A percentile compares a stretch with the other conserved stretches of the same genome.
These are phyloP conservation scores for Steatornis caripensis DNA, from an alignment of 2,113 vertebrate species.

Conservation along the genomic window DNA sequence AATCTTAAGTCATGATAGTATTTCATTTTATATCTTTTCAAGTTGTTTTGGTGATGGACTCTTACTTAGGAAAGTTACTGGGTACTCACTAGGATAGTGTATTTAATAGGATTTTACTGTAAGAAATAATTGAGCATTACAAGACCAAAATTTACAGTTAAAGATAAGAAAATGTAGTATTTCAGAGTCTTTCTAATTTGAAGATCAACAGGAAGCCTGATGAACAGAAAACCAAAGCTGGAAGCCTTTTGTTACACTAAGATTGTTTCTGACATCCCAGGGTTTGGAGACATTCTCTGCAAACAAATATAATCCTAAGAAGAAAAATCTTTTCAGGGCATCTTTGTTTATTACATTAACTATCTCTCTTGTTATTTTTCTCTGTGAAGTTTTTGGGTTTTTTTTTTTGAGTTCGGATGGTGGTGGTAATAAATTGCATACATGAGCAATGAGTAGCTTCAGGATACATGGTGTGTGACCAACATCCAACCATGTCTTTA, in stretches of 20 bases:
- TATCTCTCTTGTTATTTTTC: background rate
- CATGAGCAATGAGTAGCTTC: background rate
- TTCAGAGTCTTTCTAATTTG: background rate
- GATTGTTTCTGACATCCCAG: background rate
- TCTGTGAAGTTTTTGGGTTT: background rate
- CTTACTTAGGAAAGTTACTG: background rate
- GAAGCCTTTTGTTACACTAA: background rate
- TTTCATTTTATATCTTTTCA: background rate
- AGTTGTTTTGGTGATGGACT: background rate
- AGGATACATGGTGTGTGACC: background rate
- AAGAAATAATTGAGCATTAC: background rate
- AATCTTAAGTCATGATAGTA: background rate
- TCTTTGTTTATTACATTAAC: background rate
- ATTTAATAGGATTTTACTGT: background rate
- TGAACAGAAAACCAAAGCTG: background rate
- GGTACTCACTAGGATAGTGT: background rate
- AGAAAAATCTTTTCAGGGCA: background rate
- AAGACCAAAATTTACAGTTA: background rate
- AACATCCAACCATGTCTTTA: background rate
- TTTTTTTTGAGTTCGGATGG: background rate
- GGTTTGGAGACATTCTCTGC: background rate
- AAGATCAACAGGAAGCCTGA: background rate
- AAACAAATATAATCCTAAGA: background rate
- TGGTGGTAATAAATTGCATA: background rate
- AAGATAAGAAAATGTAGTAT: background rate